These are phyloP conservation scores for Cartodere bifasciata DNA, from an alignment of 2,888 invertebrate genomes.

Conservation along the genomic window DNA sequence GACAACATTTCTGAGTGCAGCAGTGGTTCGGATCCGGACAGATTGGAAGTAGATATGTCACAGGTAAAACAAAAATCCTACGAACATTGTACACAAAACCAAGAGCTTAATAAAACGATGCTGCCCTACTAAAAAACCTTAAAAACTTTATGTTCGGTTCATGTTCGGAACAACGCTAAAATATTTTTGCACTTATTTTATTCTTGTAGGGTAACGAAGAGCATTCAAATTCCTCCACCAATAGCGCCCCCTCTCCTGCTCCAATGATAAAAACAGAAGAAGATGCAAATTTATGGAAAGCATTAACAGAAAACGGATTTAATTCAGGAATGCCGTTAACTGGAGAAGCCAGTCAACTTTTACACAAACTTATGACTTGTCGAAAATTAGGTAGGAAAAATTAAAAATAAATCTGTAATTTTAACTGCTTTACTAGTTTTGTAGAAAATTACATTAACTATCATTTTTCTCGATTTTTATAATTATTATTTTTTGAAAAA, in stretches of 20 bases:
- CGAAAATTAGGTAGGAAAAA: no score
- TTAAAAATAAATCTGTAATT: constrained; percentile 37
- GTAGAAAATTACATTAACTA: no score
- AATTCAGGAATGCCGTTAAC: constrained; percentile 33
- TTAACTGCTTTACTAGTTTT: no score
- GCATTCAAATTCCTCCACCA: constrained; percentile 31
- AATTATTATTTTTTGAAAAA: no score
- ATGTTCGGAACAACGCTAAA: no score
- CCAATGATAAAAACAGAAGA: constrained; percentile 21
- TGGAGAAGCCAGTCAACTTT: constrained; percentile 62
- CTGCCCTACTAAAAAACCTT: no score
- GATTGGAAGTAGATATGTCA: constrained; percentile 58
- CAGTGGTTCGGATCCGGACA: constrained; percentile 61
- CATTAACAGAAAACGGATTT: constrained; percentile 45
- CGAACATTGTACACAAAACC: no score
- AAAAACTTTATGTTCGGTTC: no score
- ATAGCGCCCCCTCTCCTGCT: constrained; percentile 28
- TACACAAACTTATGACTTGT: constrained; percentile 65
- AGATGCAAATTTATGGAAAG: constrained; percentile 39
- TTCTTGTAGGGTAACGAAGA: constrained; percentile 28
- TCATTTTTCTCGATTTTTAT: no score
- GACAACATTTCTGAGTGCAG: constrained; percentile 41
- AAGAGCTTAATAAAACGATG: no score
- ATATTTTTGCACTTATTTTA: no score
- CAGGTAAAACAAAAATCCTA: constrained; percentile 31